phyloP scores from a whole-genome alignment of 2,113 vertebrate species.

The Psammodynastes pulverulentus region DNA sequence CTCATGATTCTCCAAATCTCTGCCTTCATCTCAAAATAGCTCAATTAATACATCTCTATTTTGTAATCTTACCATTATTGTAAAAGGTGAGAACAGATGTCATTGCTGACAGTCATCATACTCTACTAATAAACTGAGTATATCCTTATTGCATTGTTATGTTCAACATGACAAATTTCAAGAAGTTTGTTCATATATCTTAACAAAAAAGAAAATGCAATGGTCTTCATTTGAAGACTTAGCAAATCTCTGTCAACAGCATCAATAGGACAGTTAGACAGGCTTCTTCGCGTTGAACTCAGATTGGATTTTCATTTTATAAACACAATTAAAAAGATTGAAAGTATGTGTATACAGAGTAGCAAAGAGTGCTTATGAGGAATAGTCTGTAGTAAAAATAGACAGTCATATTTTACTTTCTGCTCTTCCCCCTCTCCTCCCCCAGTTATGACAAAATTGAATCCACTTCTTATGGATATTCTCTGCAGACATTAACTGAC shows the following conservation, averaged over 20 bases:
- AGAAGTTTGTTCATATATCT: rapidly evolving
- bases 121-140: neutral
- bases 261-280: neutral
- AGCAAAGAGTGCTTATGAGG: neutral
- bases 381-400: neutral
- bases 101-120: neutral
- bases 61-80: neutral
- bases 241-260: neutral
- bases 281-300: neutral
- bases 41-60: neutral
- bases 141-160: neutral
- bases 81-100: neutral
- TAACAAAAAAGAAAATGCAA: neutral
- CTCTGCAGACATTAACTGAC: neutral
- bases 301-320: neutral
- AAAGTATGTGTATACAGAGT: neutral
- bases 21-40: neutral
- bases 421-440: neutral
- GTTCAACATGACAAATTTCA: neutral
- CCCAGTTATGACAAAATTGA: slow-evolving; percentile 8
- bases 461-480: slow-evolving; percentile 17
- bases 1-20: neutral
- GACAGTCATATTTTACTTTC: neutral
- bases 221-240: too few relatives aligned
- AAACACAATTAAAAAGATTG: neutral